Evolutionary conservation across 2,888 invertebrate genomes (phyloP).

Genomic region (Phlogophora meticulosa): DNA sequence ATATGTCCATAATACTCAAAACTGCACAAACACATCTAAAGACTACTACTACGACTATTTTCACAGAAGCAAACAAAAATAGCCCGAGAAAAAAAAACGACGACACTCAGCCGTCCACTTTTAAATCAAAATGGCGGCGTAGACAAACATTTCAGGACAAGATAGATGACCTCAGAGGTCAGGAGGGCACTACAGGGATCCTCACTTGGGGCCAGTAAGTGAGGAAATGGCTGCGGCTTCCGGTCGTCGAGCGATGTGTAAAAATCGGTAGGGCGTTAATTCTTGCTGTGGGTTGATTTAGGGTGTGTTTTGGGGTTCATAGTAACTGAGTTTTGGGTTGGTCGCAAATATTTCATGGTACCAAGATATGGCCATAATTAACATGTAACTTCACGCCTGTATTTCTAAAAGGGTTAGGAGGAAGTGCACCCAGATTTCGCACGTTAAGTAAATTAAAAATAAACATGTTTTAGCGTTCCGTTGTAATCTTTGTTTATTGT

Average conservation of each 20-base stretch:
- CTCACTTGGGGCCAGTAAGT: constrained; percentile 76
- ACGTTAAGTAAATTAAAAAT: too few species aligned
- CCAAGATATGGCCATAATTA: background rate
- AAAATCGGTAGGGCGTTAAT: constrained; percentile 70
- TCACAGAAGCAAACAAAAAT: constrained; percentile 17
- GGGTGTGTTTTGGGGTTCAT: constrained; percentile 6
- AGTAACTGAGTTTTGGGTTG: background rate
- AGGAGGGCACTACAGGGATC: constrained; percentile 70
- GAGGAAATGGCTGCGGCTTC: constrained; percentile 79
- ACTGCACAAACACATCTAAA: background rate
- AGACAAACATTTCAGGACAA: constrained; percentile 71
- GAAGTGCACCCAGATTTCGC: too few species aligned
- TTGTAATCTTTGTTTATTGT: too few species aligned
- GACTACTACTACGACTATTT: constrained; percentile 6
- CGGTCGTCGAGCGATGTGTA: constrained; percentile 66
- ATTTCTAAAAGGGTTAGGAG: too few species aligned
- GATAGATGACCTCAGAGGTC: constrained; percentile 75
- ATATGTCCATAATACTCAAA: background rate
- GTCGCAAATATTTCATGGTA: background rate
- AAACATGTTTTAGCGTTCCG: too few species aligned
- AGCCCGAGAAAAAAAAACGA: constrained; percentile 17
- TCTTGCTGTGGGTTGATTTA: constrained; percentile 59
- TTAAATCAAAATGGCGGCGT: constrained; percentile 69
- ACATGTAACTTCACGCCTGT: background rate
- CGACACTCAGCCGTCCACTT: constrained; percentile 47